These are phyloP conservation scores for Synergus laeviventris DNA, from an alignment of 2,888 invertebrate genomes.

Conservation along the genomic window DNA sequence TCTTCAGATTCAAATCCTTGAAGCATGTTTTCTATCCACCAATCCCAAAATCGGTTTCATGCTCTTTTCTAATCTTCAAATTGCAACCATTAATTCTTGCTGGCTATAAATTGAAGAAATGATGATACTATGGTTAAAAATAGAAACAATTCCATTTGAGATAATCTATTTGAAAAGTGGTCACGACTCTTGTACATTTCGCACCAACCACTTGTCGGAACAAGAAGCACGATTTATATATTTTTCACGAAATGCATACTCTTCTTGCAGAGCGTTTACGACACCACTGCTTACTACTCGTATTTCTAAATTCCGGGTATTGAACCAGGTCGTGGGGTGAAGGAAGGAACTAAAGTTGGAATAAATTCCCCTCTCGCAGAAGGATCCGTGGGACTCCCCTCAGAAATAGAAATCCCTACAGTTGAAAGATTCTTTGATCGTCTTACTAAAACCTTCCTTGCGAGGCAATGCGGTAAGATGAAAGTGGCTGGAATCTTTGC, in stretches of 20 bases:
- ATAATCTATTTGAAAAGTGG: neutral
- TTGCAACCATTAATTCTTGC: neutral
- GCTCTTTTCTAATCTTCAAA: neutral
- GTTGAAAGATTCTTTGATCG: constrained; percentile 35
- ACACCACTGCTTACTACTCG: constrained; percentile 5
- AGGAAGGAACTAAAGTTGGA: constrained; percentile 6
- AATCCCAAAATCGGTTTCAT: neutral
- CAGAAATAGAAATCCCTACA: constrained; percentile 28
- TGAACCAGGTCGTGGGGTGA: constrained; percentile 4
- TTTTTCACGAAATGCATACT: constrained; percentile 8
- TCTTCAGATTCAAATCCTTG: neutral
- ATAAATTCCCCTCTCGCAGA: constrained; percentile 26
- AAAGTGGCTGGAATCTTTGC: constrained; percentile 12
- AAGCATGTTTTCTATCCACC: neutral
- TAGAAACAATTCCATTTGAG: neutral
- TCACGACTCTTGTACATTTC: neutral
- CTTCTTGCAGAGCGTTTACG: neutral
- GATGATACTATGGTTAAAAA: neutral
- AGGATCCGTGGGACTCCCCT: neutral
- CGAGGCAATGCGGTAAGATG: constrained; percentile 24
- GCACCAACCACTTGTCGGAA: constrained; percentile 2
- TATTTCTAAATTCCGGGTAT: neutral
- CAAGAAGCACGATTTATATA: constrained; percentile 8
- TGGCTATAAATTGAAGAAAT: too few relatives aligned
- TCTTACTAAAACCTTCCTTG: constrained; percentile 27